Base-by-base conservation (phyloP, 2,888 invertebrate genomes). In the Eristalis tenax region DNA sequence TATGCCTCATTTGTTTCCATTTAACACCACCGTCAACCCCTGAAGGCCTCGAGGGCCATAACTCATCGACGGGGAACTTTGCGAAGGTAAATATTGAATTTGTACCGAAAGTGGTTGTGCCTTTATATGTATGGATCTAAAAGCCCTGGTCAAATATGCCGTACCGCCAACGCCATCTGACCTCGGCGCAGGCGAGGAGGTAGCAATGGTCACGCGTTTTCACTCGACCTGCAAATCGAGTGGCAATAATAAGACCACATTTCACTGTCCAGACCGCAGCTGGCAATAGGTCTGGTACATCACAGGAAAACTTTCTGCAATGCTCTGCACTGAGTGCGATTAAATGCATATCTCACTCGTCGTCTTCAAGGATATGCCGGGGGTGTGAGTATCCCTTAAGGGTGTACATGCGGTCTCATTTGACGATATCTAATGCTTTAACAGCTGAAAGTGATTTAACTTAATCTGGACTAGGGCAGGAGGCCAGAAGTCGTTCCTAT, bases 11-110 rank as follows among this genome's bases (percentile, higher is more conserved):
- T 70, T 40, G 76, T 77, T 61, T 64, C 81, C 73, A 81, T 85
- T 80, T 68, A 64, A 57, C 63, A 74, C 75, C 77, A 57, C 50
- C 65, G 63, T 68, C 85, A 81, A 76, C 35, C 65, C 32, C 40
- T 68, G 28, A 28, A 28, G 28, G 28, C 28, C 28, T 28, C 32
- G 63, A 69, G 50, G 61, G 23, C 74, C 50, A 79, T 83, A 87
- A 83, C 79, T 83, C 83, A 79, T 69, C 83, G 76, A 76, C 57
- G 79, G 26, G 69, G 35, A 56, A 79, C 75, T 87, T 83, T 83
- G 79, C 75, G 79, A 66, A 68, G 68, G 79, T 73, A 76, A 87
- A 83, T 76, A 87, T 87, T 83, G 83, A 73, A 87, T 87, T 82
- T 69, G 74, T 85, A 76, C 63, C 71, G 68, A n/a, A 22, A 75